Percentiles rank a stretch among this genome's conserved stretches.
These are phyloP conservation scores for Anoplius nigerrimus DNA, from an alignment of 2,888 invertebrate genomes.

Conservation along the genomic window DNA sequence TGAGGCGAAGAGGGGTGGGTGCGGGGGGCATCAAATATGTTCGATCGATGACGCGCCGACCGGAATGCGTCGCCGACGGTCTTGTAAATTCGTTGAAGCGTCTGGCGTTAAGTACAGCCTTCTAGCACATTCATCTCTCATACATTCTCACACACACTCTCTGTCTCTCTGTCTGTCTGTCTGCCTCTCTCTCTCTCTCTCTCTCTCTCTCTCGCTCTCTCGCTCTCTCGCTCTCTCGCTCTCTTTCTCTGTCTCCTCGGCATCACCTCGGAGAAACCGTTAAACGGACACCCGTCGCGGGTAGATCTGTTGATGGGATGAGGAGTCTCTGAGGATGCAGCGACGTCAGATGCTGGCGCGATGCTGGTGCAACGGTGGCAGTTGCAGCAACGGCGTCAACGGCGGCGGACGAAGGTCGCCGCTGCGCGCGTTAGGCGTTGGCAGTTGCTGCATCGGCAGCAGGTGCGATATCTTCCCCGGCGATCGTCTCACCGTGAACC, in stretches of 20 bases:
- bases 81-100: conserved; percentile 4
- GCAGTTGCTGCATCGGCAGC: conserved; percentile 75
- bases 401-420: conserved; percentile 65
- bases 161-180: conserved; percentile 7
- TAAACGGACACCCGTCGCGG: conserved; percentile 62
- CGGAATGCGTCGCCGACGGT: not conserved
- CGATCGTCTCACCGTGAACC: conserved; percentile 77
- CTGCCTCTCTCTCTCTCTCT: conserved; percentile 11
- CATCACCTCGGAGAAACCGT: conserved; percentile 22
- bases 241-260: conserved; percentile 20
- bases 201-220: conserved; percentile 14
- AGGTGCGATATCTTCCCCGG: conserved; percentile 77
- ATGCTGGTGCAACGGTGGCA: conserved; percentile 71
- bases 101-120: conserved; percentile 2
- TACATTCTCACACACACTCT: not conserved
- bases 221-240: conserved; percentile 12
- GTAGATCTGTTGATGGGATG: conserved; percentile 41
- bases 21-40: too few species aligned
- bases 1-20: too few species aligned
- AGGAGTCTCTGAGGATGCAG: conserved; percentile 25
- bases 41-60: too few species aligned
- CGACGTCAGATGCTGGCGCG: conserved; percentile 73
- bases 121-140: not conserved
- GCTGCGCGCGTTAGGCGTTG: conserved; percentile 59
- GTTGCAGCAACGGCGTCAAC: conserved; percentile 68